Conservation (phyloP, 2,797 vertebrate species). For the Betta splendens region DNA sequence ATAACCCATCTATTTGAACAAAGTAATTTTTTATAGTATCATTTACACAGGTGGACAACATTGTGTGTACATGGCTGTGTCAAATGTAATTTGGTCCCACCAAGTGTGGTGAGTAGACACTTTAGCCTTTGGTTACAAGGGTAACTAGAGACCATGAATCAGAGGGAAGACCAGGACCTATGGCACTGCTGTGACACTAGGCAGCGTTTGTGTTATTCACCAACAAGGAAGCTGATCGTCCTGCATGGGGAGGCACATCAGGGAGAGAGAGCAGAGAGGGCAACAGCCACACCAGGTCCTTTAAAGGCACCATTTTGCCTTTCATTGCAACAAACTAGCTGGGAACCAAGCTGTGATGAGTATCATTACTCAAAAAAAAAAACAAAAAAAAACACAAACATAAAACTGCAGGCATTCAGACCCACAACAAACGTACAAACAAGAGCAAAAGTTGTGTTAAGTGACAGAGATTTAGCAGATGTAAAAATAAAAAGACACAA, state of each 20-base stretch:
- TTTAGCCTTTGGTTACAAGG: slow-evolving; percentile 82
- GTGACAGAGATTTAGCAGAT: background rate
- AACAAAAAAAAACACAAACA: background rate
- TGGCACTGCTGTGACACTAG: slow-evolving; percentile 78
- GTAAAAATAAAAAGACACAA: background rate
- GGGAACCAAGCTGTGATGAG: background rate
- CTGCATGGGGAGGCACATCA: slow-evolving; percentile 72
- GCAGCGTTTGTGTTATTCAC: slow-evolving; percentile 79
- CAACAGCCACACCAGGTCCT: slow-evolving; percentile 14
- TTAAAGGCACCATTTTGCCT: background rate
- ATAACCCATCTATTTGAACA: too few relatives aligned
- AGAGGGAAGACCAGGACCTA: slow-evolving; percentile 81
- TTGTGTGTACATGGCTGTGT: background rate
- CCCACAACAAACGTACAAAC: too few relatives aligned
- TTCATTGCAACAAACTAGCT: background rate
- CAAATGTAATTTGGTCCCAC: background rate
- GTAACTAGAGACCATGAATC: slow-evolving; percentile 82
- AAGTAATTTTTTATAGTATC: too few relatives aligned
- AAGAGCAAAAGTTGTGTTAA: background rate
- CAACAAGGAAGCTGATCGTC: slow-evolving; percentile 84
- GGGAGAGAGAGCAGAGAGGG: slow-evolving; percentile 25
- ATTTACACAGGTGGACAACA: too few relatives aligned
- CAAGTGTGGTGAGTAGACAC: background rate
- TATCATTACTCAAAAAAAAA: background rate
- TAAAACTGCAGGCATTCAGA: too few relatives aligned